phyloP scores from a whole-genome alignment of 2,113 vertebrate genomes.

The Astur gentilis region DNA sequence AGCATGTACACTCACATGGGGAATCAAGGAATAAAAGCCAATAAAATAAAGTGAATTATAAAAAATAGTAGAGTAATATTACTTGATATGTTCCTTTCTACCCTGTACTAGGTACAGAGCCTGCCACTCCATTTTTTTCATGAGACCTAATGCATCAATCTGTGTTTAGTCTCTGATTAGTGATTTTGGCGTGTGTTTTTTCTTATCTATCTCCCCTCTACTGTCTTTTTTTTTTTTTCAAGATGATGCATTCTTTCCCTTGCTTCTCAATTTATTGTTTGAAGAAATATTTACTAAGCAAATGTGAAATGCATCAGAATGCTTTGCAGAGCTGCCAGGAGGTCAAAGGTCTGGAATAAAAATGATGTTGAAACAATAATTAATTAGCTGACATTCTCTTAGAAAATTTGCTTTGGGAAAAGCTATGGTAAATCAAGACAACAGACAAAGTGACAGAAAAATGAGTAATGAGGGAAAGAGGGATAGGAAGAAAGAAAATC shows the following conservation, averaged over 20 bases:
- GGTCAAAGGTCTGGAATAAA: constrained; percentile 57
- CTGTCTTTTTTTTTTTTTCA: neutral
- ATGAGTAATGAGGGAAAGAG: constrained; percentile 13
- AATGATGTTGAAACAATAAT: constrained; percentile 67
- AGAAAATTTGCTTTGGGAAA: constrained; percentile 61
- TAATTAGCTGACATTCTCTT: constrained; percentile 63
- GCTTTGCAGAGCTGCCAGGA: constrained; percentile 49
- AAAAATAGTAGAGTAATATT: neutral
- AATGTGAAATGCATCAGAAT: constrained; percentile 38
- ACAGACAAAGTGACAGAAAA: constrained; percentile 41
- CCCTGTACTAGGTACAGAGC: neutral
- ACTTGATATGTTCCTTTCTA: neutral
- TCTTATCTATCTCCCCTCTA: neutral
- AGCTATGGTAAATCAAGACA: constrained; percentile 24
- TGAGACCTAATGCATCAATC: neutral
- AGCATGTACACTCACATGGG: neutral
- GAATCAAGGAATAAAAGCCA: neutral
- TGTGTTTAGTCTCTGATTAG: neutral
- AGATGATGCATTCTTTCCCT: neutral
- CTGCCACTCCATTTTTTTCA: neutral
- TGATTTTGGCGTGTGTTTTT: neutral
- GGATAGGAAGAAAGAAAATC: constrained; percentile 23
- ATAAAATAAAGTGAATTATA: neutral
- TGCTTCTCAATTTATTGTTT: constrained; percentile 37
- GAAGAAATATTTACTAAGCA: constrained; percentile 47